These are phyloP conservation scores for Crotalus viridis DNA, from an alignment of 2,113 vertebrate genomes.

Conservation along the genomic window DNA sequence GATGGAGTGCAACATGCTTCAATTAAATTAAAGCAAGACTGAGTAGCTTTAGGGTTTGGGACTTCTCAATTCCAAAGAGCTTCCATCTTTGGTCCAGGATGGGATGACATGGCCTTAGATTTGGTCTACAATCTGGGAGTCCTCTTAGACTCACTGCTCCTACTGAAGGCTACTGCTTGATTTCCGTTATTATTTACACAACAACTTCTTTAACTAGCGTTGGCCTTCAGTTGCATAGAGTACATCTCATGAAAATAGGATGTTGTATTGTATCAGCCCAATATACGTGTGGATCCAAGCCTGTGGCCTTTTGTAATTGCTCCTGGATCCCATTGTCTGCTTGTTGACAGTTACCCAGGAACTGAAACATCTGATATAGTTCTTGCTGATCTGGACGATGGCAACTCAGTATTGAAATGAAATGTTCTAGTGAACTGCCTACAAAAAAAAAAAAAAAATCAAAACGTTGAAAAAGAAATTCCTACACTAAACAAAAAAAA, in stretches of 20 bases:
- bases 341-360: too few relatives aligned
- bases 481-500: neutral
- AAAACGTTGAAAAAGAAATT: neutral
- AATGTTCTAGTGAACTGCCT: neutral
- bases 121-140: neutral
- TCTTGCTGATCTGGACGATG: too few relatives aligned
- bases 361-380: too few relatives aligned
- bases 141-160: neutral
- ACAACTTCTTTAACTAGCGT: too few relatives aligned
- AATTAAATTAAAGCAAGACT: neutral
- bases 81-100: too few relatives aligned
- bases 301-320: too few relatives aligned
- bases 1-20: neutral
- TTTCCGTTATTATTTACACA: neutral
- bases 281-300: too few relatives aligned
- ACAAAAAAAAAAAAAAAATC: neutral
- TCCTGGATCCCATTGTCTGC: too few relatives aligned
- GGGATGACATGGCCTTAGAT: neutral
- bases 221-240: too few relatives aligned
- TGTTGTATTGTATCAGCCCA: too few relatives aligned
- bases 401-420: neutral
- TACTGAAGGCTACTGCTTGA: neutral
- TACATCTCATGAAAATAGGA: too few relatives aligned
- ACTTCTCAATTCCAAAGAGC: neutral
- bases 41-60: neutral